Conservation (phyloP, 2,113 vertebrate species). For the Pongo abelii region DNA sequence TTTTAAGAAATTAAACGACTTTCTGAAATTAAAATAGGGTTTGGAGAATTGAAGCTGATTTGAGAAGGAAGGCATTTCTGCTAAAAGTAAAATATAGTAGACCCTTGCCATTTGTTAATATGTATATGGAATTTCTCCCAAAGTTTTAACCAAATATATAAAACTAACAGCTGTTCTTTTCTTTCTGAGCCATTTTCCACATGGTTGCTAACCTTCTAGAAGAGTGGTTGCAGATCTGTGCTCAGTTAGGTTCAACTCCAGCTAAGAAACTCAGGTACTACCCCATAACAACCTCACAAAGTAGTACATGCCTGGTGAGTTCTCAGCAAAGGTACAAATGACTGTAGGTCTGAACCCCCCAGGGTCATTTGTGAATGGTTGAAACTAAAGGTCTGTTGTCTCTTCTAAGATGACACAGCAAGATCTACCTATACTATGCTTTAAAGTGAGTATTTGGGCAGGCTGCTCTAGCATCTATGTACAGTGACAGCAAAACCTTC, state of each 20-base stretch:
- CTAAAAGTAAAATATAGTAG: not conserved
- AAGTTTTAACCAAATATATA: not conserved
- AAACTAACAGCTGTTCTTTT: constrained; percentile 27
- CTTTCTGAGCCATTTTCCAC: not conserved
- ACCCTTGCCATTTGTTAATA: not conserved
- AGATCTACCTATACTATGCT: not conserved
- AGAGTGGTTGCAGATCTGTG: not conserved
- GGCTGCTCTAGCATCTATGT: not conserved
- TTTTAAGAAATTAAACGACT: constrained; percentile 5
- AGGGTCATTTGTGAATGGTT: not conserved
- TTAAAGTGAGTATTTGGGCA: not conserved
- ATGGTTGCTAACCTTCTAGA: not conserved
- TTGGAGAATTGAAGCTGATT: not conserved
- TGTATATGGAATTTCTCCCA: not conserved
- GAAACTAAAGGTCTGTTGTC: not conserved
- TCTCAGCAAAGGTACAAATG: not conserved
- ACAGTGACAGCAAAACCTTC: not conserved
- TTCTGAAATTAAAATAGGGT: not conserved
- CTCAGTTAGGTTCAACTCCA: not conserved
- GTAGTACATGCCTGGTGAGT: not conserved
- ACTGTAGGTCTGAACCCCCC: not conserved
- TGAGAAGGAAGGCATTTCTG: not conserved
- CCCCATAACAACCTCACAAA: not conserved
- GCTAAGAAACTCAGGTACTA: not conserved
- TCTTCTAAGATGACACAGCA: not conserved